phyloP scores from a whole-genome alignment of 2,797 vertebrate genomes.

The Gymnothorax javanicus region DNA sequence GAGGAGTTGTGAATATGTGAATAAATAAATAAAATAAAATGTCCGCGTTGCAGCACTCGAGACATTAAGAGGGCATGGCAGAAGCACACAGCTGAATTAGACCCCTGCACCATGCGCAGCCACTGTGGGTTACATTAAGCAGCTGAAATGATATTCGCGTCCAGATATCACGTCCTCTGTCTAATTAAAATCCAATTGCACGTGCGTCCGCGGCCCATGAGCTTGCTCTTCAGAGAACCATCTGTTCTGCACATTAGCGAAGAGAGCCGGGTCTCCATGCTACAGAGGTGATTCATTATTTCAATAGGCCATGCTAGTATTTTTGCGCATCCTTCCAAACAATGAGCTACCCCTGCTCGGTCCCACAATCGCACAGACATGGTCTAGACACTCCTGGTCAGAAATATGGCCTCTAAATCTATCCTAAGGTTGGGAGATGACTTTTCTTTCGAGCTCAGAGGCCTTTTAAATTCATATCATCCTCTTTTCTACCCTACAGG shows the following conservation, averaged over 20 bases:
- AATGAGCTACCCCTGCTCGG: not conserved
- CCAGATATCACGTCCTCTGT: constrained; percentile 41
- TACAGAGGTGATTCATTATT: constrained; percentile 47
- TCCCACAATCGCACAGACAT: not conserved
- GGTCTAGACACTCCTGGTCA: constrained; percentile 21
- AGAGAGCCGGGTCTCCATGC: constrained; percentile 50
- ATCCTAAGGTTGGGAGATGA: not conserved
- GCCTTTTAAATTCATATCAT: constrained; percentile 12
- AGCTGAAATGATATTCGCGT: constrained; percentile 44
- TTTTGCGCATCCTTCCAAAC: constrained; percentile 26
- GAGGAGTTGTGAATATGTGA: not conserved
- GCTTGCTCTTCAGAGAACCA: constrained; percentile 52
- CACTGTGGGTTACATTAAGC: constrained; percentile 55
- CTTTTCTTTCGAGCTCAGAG: constrained; percentile 1
- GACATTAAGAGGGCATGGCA: not conserved
- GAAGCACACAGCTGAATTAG: constrained; percentile 1
- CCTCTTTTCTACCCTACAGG: not conserved
- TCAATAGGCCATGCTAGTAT: constrained; percentile 42
- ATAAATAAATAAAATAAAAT: not conserved
- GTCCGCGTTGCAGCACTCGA: not conserved
- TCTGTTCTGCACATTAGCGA: constrained; percentile 63
- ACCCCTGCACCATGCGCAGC: constrained; percentile 41
- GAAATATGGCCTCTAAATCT: constrained; percentile 20
- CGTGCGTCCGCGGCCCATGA: constrained; percentile 39
- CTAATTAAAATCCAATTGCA: constrained; percentile 69